Base-by-base conservation (phyloP, 2,888 invertebrate species). In the Acrocyrtus sp. region DNA sequence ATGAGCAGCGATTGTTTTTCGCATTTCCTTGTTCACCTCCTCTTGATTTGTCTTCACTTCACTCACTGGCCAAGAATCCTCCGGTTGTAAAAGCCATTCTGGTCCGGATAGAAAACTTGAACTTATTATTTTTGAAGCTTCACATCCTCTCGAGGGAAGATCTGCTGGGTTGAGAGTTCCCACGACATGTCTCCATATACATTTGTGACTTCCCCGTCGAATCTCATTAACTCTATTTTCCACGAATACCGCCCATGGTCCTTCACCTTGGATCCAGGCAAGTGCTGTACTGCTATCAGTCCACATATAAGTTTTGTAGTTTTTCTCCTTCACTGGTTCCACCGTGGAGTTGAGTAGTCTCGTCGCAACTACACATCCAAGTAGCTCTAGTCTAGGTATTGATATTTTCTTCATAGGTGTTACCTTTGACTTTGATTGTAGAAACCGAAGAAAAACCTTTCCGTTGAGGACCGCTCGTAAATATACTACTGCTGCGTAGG, bases 201-300 rank as follows among this genome's bases (percentile, higher is more conserved):
- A 19, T 17, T 10, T 1, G 1, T 26, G 10, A 6, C 43, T 26
- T 17, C 26, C 3, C 10, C 26, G 26, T 17, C 62, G 27, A 17
- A 76, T 74, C 27, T 58, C 76, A 22, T 34, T 41, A 0, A 67
- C 69, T n/a, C 65, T n/a, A 24, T 68, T 76, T 27, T 51, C 17
- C 4, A 72, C 72, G 67, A 81, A 78, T 17, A 48, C 54, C 34
- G 43, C 62, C 80, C 76, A 80, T 2, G 26, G 29, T 6, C 65
- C 65, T 5, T 73, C 48, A 5, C 65, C 29, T 26, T 29, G 27
- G 1, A 80, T 74, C 79, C 79, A 77, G 1, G 61, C 47, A 3
- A 76, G 24, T 2, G 51, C 34, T 15, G 70, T 75, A 2, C 53
- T 50, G n/a, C 66, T 66, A 45, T 77, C 75, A n/a, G 56, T 77